These are phyloP conservation scores for Hyperopisus bebe DNA, from an alignment of 2,113 vertebrate species.

Conservation along the genomic window DNA sequence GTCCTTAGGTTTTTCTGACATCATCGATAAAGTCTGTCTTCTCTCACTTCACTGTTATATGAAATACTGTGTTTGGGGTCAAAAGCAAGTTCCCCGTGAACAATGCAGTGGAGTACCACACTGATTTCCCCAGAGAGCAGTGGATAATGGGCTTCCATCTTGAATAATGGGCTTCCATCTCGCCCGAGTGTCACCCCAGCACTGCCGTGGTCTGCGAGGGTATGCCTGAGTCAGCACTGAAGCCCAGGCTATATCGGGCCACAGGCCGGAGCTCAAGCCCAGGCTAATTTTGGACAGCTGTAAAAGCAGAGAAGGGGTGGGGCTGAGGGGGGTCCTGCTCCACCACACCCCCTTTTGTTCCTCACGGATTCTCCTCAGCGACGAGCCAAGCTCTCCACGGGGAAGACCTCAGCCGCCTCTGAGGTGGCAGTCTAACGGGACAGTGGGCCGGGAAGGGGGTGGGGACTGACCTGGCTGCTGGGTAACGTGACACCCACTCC, in stretches of 20 bases:
- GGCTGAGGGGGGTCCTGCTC: not conserved
- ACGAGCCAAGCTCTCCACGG: not conserved
- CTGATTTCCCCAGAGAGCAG: not conserved
- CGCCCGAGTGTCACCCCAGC: not conserved
- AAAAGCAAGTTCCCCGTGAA: not conserved
- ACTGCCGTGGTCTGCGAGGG: not conserved
- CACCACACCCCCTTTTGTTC: not conserved
- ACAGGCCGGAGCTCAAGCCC: not conserved
- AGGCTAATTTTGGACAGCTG: constrained; percentile 30
- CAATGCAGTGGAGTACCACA: not conserved
- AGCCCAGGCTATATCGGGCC: constrained; percentile 23
- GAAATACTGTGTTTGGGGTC: not conserved
- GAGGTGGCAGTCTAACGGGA: not conserved
- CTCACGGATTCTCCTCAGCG: not conserved
- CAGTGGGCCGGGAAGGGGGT: not conserved
- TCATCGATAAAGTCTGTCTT: not conserved
- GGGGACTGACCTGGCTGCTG: not conserved
- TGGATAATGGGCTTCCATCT: not conserved
- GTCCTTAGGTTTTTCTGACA: not conserved
- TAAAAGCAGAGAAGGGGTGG: constrained; percentile 14
- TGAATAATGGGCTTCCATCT: not conserved
- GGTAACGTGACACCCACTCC: constrained; percentile 2
- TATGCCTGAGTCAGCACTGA: constrained; percentile 30
- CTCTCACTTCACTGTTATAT: not conserved
- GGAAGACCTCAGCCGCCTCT: not conserved